Evolutionary conservation across 2,113 vertebrate genomes (phyloP).

Genomic region (Otus sunia): DNA sequence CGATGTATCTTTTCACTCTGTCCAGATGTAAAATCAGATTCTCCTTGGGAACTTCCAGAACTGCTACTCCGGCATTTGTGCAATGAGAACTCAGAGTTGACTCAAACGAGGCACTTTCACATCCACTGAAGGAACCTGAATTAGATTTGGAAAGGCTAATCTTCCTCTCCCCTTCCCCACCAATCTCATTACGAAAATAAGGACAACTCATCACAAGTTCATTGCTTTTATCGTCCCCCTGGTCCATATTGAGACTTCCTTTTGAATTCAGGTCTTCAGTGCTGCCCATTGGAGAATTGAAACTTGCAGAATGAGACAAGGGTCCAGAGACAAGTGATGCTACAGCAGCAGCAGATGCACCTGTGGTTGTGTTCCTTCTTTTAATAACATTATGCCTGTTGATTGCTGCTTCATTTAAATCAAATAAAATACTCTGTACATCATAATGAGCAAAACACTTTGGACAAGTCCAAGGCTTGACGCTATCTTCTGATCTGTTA

Average conservation of each 20-base stretch:
- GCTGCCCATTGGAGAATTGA: conserved; percentile 92
- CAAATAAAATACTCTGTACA: conserved; percentile 92
- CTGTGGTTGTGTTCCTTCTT: conserved; percentile 91
- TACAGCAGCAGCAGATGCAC: conserved; percentile 91
- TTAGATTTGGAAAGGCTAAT: conserved; percentile 89
- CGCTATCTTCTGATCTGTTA: conserved; percentile 82
- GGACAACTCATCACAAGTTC: conserved; percentile 93
- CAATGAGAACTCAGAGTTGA: conserved; percentile 88
- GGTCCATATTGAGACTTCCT: conserved; percentile 85
- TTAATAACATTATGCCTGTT: conserved; percentile 88
- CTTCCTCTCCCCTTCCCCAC: conserved; percentile 86
- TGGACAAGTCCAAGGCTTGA: conserved; percentile 88
- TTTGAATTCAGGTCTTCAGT: conserved; percentile 91
- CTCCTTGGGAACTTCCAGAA: conserved; percentile 92
- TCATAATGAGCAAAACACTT: conserved; percentile 94
- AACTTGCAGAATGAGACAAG: conserved; percentile 88
- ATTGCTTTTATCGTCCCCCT: conserved; percentile 93
- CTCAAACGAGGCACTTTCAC: conserved; percentile 87
- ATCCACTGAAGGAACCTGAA: conserved; percentile 82
- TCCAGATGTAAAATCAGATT: conserved; percentile 84
- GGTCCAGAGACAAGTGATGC: conserved; percentile 83
- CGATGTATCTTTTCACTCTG: conserved; percentile 89
- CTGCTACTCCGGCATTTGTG: conserved; percentile 92
- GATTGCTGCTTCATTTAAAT: conserved; percentile 87
- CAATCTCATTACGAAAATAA: conserved; percentile 95